Percentiles rank a stretch among this genome's conserved stretches.
Conservation (phyloP, 2,797 vertebrate genomes). For the Alfaro cultratus region DNA sequence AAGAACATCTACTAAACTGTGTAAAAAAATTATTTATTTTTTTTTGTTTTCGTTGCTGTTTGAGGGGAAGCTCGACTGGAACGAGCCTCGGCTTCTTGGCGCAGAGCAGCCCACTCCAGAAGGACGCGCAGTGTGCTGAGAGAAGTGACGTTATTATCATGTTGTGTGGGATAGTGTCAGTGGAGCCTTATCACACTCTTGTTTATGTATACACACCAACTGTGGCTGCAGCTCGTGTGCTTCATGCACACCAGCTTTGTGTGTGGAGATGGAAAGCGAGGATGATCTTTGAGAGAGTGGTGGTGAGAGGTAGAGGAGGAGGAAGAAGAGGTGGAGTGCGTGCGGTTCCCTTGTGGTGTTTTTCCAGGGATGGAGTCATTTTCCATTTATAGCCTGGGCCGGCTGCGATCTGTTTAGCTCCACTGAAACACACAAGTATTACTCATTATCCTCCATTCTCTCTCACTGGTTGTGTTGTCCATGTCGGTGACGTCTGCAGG, state of each 20-base stretch:
- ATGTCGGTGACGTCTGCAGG: conserved; percentile 62
- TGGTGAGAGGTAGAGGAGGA: conserved; percentile 55
- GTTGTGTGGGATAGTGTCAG: conserved; percentile 75
- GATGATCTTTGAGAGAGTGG: conserved; percentile 47
- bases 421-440: conserved; percentile 63
- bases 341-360: conserved; percentile 71
- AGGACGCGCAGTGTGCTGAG: conserved; percentile 78
- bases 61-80: conserved; percentile 44
- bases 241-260: conserved; percentile 13
- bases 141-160: conserved; percentile 76
- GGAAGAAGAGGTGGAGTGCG: conserved; percentile 65
- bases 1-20: conserved; percentile 30
- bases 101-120: conserved; percentile 69
- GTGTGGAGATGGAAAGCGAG: conserved; percentile 32
- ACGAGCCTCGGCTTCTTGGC: conserved; percentile 69
- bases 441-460: conserved; percentile 59
- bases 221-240: conserved; percentile 37
- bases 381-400: conserved; percentile 79
- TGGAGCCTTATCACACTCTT: conserved; percentile 63
- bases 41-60: not conserved
- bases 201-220: conserved; percentile 44
- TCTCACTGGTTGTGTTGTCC: conserved; percentile 62
- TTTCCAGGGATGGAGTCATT: conserved; percentile 79
- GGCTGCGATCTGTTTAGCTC: conserved; percentile 75
- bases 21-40: not conserved